Evolutionary conservation across 2,113 vertebrate species (phyloP).

Genomic region (Trochalopteron elliotii): DNA sequence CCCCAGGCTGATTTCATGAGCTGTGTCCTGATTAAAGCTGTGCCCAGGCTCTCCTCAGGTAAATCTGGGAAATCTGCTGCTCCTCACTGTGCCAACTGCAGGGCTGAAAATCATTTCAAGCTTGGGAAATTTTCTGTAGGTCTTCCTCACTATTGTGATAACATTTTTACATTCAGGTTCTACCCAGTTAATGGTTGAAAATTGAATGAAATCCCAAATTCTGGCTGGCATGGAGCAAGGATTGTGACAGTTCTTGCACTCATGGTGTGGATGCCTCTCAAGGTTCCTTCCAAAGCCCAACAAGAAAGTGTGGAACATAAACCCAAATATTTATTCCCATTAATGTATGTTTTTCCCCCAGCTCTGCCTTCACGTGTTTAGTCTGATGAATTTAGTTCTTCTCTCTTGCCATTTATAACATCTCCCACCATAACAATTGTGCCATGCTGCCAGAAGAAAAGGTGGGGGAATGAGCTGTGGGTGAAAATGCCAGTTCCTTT

Average conservation of each 20-base stretch:
- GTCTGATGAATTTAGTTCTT: neutral
- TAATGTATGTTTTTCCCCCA: neutral
- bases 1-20: neutral
- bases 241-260: fast-evolving
- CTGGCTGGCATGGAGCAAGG: neutral
- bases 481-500: neutral
- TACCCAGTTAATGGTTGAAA: neutral
- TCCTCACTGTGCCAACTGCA: neutral
- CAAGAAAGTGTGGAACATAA: neutral
- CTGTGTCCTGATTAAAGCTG: neutral
- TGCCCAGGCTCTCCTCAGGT: neutral
- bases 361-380: neutral
- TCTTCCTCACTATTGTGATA: neutral
- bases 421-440: fast-evolving
- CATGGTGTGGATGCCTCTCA: neutral
- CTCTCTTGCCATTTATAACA: neutral
- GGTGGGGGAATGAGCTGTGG: fast-evolving
- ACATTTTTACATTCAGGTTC: neutral
- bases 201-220: neutral
- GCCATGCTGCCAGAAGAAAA: neutral
- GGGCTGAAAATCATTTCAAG: neutral
- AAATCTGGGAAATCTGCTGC: neutral
- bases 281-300: neutral
- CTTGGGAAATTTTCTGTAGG: neutral
- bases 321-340: neutral